Evolutionary conservation across 2,888 invertebrate genomes (phyloP), one percentile per base, ranked within the genome.

Genomic region (Drosophila ustulata): DNA sequence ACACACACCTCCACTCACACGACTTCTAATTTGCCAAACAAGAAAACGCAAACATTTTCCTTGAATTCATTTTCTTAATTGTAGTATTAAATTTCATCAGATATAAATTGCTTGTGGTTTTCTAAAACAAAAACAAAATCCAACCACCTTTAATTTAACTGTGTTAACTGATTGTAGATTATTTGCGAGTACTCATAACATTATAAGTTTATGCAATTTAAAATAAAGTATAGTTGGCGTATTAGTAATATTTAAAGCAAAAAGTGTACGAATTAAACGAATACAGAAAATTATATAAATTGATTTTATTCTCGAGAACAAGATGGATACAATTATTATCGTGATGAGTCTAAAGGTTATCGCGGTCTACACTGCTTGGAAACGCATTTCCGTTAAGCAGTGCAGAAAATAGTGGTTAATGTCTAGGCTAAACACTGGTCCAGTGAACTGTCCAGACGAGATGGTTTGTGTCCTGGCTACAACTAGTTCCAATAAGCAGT

Each of bases 41-140:
- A 43, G 26, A 46, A 55, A 37, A 61, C 32, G 25, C 30, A 46
- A 5, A 64, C 32, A 69, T 63, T 66, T 71, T 63, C 52, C 41
- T 45, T 6, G 37, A 46, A 49, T 69, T 66, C 30, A 67, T 66
- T 84, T 74, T 66, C 67, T 62, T 80, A 67, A 89, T 65, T 68
- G 32, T 69, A 72, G 82, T 89, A 88, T 89, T 85, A 68, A 66
- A 70, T 78, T 88, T 72, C 74, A 9, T 37, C 37, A 18, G 18
- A n/a, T 58, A 57, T 55, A 57, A 71, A 62, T 79, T 69, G 66
- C 78, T 72, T 83, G 78, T 83, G 77, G 83, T 79, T 82, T 56
- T 80, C 55, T 61, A 57, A 58, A 51, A 56, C 0, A 18, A 43
- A 62, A 46, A 4, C 28, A 7, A 63, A 37, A 37, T n/a, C 13